Conservation (phyloP, 2,797 vertebrate species). For the Dallia pectoralis region DNA sequence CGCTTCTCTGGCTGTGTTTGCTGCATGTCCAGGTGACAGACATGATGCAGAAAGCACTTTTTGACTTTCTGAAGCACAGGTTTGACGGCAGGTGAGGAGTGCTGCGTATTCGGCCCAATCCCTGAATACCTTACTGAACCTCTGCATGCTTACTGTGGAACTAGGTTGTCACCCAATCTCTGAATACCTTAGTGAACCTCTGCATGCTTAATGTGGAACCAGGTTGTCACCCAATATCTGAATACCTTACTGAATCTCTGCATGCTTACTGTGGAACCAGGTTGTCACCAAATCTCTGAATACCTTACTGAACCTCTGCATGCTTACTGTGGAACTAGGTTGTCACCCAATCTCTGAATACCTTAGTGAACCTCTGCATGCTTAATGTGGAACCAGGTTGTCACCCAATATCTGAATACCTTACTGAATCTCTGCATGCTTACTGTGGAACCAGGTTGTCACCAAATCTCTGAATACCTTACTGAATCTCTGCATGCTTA, state of each 20-base stretch:
- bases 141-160: not conserved
- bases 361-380: not conserved
- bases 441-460: not conserved
- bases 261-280: not conserved
- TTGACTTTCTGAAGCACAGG: constrained; percentile 99
- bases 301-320: not conserved
- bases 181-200: not conserved
- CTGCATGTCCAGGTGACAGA: constrained; percentile 88
- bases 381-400: not conserved
- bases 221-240: constrained; percentile 1
- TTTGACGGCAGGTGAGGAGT: constrained; percentile 96
- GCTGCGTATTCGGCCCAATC: not conserved
- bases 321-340: not conserved
- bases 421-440: not conserved
- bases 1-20: constrained; percentile 14
- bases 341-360: not conserved
- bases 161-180: not conserved
- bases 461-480: not conserved
- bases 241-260: not conserved
- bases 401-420: not conserved
- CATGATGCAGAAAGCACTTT: constrained; percentile 99
- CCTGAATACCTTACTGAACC: not conserved
- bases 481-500: not conserved
- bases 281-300: not conserved
- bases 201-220: not conserved